Conservation (phyloP, 2,888 invertebrate species). For the Tillus elongatus region DNA sequence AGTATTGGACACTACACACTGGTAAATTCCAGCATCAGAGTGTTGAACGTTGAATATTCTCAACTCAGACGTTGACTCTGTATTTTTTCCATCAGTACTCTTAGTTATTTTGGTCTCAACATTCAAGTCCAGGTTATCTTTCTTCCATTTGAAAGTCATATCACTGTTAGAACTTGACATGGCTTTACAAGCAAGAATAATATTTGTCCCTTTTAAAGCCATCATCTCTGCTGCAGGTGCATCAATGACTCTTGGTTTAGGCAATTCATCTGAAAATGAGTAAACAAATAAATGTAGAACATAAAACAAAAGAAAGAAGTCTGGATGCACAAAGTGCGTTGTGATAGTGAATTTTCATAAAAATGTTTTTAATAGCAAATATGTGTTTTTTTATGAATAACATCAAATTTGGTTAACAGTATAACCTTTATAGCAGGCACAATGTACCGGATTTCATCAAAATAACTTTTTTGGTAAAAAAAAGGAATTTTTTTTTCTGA, state of each 20-base stretch:
- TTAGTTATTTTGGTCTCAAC: conserved; percentile 42
- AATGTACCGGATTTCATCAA: too few relatives aligned
- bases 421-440: too few relatives aligned
- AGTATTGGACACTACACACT: conserved; percentile 83
- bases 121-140: conserved; percentile 62
- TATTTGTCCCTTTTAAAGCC: conserved; percentile 80
- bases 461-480: neutral
- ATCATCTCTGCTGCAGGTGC: conserved; percentile 74
- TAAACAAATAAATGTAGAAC: conserved; percentile 9
- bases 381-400: too few relatives aligned
- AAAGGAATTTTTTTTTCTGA: neutral
- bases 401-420: too few relatives aligned
- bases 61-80: conserved; percentile 62
- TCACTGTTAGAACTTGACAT: conserved; percentile 67
- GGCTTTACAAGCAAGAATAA: conserved; percentile 73
- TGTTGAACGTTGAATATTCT: conserved; percentile 68
- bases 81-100: conserved; percentile 48
- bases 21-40: conserved; percentile 79
- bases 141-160: conserved; percentile 79
- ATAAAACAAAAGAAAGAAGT: neutral
- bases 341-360: too few relatives aligned
- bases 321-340: too few relatives aligned
- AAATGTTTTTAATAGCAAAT: too few relatives aligned
- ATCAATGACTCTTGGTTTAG: conserved; percentile 74
- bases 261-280: conserved; percentile 55